phyloP scores from a whole-genome alignment of 2,888 invertebrate species.

The Drosophila vallismaia region DNA sequence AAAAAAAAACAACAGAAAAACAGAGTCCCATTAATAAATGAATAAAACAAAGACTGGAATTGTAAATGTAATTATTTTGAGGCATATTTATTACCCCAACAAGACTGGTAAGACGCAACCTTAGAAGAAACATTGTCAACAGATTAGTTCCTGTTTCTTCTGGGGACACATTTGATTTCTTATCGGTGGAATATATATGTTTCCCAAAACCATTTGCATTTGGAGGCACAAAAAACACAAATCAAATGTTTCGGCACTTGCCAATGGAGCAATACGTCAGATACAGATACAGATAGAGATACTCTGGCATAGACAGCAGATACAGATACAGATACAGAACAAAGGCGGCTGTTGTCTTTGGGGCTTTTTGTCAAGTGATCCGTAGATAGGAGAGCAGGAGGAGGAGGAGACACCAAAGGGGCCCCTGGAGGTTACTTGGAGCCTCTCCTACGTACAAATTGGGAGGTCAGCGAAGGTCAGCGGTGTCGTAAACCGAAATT shows the following conservation, averaged over 20 bases:
- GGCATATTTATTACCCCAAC: background rate
- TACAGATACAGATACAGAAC: conserved; percentile 7
- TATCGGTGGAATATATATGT: conserved; percentile 1
- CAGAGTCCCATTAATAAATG: conserved; percentile 29
- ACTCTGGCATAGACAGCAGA: conserved; percentile 1
- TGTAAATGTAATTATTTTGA: background rate
- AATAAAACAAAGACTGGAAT: conserved; percentile 1
- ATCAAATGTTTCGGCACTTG: conserved; percentile 42
- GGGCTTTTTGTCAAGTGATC: conserved; percentile 51
- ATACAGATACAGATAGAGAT: conserved; percentile 4
- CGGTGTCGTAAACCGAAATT: conserved; percentile 69
- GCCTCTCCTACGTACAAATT: conserved; percentile 14
- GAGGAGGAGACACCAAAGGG: no score
- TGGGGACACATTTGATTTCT: background rate
- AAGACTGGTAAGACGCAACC: background rate
- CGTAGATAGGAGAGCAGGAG: conserved; percentile 31
- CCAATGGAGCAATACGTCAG: conserved; percentile 6
- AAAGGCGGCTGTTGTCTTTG: conserved; percentile 35
- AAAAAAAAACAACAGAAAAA: conserved; percentile 28
- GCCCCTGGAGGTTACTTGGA: conserved; percentile 8
- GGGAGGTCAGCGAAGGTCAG: conserved; percentile 68
- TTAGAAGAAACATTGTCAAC: background rate
- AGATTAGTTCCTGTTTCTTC: background rate
- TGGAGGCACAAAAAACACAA: conserved; percentile 47
- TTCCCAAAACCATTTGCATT: conserved; percentile 11